Conservation (phyloP, 2,797 vertebrate species). For the Anableps anableps region DNA sequence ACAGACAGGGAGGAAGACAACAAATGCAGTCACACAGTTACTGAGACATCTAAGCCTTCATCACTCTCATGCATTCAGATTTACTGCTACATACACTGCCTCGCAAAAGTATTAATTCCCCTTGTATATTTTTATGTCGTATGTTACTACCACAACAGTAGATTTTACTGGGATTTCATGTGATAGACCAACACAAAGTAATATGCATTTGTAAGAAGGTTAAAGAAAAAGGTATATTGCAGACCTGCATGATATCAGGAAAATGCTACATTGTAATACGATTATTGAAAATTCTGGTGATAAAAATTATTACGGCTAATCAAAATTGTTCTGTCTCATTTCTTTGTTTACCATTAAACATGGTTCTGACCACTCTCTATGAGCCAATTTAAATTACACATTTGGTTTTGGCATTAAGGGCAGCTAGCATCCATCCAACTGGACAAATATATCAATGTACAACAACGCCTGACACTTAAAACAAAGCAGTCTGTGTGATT, state of each 20-base stretch:
- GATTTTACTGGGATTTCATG: background rate
- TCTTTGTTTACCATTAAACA: background rate
- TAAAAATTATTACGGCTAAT: background rate
- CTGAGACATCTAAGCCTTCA: background rate
- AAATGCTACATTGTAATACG: background rate
- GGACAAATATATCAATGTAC: background rate
- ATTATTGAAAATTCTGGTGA: background rate
- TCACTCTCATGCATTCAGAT: constrained; percentile 14
- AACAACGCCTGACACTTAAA: too few relatives aligned
- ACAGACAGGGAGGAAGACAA: constrained; percentile 8
- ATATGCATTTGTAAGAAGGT: background rate
- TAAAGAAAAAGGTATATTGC: background rate
- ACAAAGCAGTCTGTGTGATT: too few relatives aligned
- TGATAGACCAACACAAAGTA: background rate
- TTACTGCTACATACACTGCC: background rate
- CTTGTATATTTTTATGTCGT: background rate
- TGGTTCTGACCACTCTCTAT: background rate
- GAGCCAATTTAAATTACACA: background rate
- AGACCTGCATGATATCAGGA: background rate
- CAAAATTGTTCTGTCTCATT: background rate
- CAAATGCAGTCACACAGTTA: constrained; percentile 7
- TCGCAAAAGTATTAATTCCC: background rate
- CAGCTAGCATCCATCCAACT: background rate
- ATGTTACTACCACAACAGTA: background rate
- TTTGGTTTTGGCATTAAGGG: background rate